phyloP scores from a whole-genome alignment of 2,888 invertebrate species.

The Seladonia tumulorum region DNA sequence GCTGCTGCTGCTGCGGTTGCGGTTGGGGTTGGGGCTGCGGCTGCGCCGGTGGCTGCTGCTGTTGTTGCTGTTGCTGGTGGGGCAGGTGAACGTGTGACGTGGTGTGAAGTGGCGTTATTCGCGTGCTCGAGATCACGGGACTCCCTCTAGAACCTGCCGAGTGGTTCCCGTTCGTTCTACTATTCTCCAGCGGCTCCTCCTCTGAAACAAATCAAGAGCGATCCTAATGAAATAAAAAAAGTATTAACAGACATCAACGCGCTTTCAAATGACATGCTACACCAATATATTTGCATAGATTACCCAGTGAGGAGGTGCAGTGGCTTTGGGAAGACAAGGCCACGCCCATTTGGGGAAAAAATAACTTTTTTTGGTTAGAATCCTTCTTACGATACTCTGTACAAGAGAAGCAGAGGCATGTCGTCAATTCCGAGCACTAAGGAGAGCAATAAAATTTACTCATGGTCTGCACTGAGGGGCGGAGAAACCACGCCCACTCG shows the following conservation, averaged over 20 bases:
- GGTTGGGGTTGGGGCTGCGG: slow-evolving; percentile 64
- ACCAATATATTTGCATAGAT: not conserved
- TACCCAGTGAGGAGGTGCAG: not conserved
- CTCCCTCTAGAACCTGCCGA: slow-evolving; percentile 75
- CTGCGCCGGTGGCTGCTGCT: slow-evolving; percentile 54
- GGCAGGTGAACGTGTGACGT: slow-evolving; percentile 73
- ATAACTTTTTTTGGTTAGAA: no score
- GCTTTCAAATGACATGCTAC: not conserved
- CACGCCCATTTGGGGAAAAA: not conserved
- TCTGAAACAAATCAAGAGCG: slow-evolving; percentile 76
- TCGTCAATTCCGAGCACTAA: no score
- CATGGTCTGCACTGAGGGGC: no score
- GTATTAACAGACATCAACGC: not conserved
- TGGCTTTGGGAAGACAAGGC: not conserved
- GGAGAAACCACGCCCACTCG: no score
- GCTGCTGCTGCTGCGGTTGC: slow-evolving; percentile 67
- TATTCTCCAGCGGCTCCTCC: slow-evolving; percentile 81
- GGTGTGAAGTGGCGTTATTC: slow-evolving; percentile 78
- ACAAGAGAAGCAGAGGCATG: no score
- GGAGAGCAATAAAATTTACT: no score
- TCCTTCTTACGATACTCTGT: no score
- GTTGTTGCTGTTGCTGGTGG: slow-evolving; percentile 70
- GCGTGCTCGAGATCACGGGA: slow-evolving; percentile 78
- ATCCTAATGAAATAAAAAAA: not conserved
- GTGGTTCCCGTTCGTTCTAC: slow-evolving; percentile 79